Percentiles rank a stretch among this genome's conserved stretches.
Conservation (phyloP, 1,140 invertebrate genomes). For the Thrips palmi region DNA sequence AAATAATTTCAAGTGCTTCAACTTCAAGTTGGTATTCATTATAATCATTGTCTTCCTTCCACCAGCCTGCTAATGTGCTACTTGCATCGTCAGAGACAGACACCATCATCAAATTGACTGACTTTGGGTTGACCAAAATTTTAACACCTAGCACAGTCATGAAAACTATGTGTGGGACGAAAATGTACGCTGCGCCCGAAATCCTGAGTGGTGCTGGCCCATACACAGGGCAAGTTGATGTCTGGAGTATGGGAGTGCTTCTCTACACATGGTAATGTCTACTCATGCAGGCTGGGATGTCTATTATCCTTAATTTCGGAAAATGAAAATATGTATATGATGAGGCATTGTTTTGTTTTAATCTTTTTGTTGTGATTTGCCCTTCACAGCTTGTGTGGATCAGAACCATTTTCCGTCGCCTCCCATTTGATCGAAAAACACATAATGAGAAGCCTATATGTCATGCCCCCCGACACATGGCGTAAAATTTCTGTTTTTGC, state of each 20-base stretch:
- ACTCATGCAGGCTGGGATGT: neutral
- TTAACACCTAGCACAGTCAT: conserved; percentile 54
- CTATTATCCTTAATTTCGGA: no score
- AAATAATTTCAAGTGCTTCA: conserved; percentile 10
- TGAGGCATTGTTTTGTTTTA: neutral
- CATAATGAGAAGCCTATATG: conserved; percentile 26
- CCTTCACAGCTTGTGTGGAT: conserved; percentile 17
- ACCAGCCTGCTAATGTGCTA: conserved; percentile 54
- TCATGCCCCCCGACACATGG: conserved; percentile 39
- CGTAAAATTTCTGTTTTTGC: conserved; percentile 36
- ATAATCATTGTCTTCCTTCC: neutral
- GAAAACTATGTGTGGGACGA: conserved; percentile 75
- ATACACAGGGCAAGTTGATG: conserved; percentile 45
- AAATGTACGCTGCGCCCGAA: conserved; percentile 70
- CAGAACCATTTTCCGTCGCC: conserved; percentile 19
- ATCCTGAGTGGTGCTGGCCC: conserved; percentile 41
- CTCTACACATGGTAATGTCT: conserved; percentile 49
- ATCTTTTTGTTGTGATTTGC: no score
- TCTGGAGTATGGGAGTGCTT: conserved; percentile 81
- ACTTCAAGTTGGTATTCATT: conserved; percentile 6
- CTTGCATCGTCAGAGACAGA: conserved; percentile 41
- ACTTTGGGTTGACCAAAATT: conserved; percentile 72
- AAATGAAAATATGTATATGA: no score
- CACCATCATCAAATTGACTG: conserved; percentile 59
- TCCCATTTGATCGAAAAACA: conserved; percentile 22